Percentiles rank a stretch among this genome's conserved stretches.
Evolutionary conservation across 2,113 vertebrate genomes (phyloP).

Genomic region (Hepsetus odoe): DNA sequence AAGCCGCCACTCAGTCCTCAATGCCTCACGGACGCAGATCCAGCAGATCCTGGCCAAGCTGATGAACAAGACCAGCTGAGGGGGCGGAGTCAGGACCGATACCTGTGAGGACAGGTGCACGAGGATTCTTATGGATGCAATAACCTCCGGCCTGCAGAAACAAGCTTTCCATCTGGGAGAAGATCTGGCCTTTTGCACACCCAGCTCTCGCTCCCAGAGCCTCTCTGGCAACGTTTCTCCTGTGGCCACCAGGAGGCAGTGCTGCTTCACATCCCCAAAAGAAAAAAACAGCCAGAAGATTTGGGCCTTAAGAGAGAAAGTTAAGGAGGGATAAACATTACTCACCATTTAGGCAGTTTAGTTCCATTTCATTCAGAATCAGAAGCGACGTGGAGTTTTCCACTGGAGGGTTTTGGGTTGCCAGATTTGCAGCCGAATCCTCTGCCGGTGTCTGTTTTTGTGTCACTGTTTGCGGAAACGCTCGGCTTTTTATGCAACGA

Average conservation of each 20-base stretch:
- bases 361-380: too few relatives aligned
- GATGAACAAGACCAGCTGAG: slow-evolving; percentile 90
- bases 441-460: too few relatives aligned
- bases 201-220: background rate
- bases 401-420: too few relatives aligned
- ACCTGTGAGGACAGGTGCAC: slow-evolving; percentile 12
- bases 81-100: slow-evolving; percentile 12
- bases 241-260: background rate
- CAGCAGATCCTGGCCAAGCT: slow-evolving; percentile 97
- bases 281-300: background rate
- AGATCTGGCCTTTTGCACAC: background rate
- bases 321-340: too few relatives aligned
- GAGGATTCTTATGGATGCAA: slow-evolving; percentile 68
- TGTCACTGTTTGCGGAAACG: too few relatives aligned
- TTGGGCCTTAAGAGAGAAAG: too few relatives aligned
- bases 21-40: slow-evolving; percentile 90
- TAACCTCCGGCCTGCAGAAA: slow-evolving; percentile 51
- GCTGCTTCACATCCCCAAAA: background rate
- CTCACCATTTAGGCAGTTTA: too few relatives aligned
- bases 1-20: slow-evolving; percentile 92
- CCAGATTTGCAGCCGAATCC: background rate
- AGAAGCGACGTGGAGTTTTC: too few relatives aligned
- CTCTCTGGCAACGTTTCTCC: too few relatives aligned
- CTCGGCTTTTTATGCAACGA: slow-evolving; percentile 36
- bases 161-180: background rate